Base-by-base conservation (phyloP, 2,797 vertebrate genomes). In the Chiloscyllium punctatum region DNA sequence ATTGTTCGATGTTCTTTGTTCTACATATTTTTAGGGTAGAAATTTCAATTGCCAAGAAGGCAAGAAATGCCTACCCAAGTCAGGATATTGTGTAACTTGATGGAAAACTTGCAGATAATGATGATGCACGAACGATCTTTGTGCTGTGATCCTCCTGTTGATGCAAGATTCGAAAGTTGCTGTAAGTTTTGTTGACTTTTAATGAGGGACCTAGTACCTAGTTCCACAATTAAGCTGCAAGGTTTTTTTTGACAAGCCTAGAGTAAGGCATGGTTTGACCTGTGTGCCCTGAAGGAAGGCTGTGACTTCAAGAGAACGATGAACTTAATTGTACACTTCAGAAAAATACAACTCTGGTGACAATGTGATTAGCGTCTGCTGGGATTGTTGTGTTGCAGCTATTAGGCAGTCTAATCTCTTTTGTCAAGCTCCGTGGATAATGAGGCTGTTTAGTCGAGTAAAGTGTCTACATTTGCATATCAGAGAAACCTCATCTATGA, bases 381-480 rank as follows among this genome's bases (percentile, higher is more conserved):
- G 90, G 90, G 90, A 68, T 66, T 68, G 62, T 68, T 92, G 62
- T 92, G 62, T 68, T 62, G 27, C 53, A 68, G 57, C n/a, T 92
- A 92, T 92, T 92, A 92, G 62, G 23, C 57, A 18, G 66, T 68
- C 90, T 92, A 92, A 92, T 92, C 62, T 42, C 90, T 68, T 92
- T n/a, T 92, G 33, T 92, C 33, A 92, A 92, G 90, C 90, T 68
- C 66, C 57, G 62, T 92, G n/a, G 90, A 92, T 92, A 92, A 92
- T 92, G 90, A 92, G 57, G n/a, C 90, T 68, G 33, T 92, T 92
- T 92, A 92, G 62, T 66, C 15, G 90, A 68, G 57, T 68, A 62
- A 84, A 84, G 90, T 92, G 90, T 23, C 33, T 21, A 37, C 0
- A 92, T 92, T 92, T 92, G 33, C 90, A 92, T 68, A 92, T 92